Percentiles rank a stretch among this genome's conserved stretches.
Evolutionary conservation across 2,888 invertebrate species (phyloP).

Genomic region (Hartigia nigra): DNA sequence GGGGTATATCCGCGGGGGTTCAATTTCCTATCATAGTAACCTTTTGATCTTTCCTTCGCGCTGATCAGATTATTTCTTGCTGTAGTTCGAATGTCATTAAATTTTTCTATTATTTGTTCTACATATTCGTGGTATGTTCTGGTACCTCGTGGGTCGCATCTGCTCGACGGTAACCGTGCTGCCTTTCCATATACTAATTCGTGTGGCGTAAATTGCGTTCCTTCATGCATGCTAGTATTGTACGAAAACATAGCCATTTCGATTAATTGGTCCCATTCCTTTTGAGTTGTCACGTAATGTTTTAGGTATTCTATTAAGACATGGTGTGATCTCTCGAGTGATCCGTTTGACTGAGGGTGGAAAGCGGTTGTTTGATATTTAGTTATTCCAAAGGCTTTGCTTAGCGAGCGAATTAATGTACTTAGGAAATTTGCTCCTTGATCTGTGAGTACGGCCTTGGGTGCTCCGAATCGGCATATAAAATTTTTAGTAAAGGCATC

Average conservation of each 20-base stretch:
- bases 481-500: conserved; percentile 21
- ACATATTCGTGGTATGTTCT: conserved; percentile 22
- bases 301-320: conserved; percentile 22
- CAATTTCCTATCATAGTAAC: conserved; percentile 23
- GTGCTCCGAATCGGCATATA: conserved; percentile 24
- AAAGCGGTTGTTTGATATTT: conserved; percentile 23
- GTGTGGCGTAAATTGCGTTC: conserved; percentile 17
- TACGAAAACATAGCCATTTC: conserved; percentile 23
- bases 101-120: conserved; percentile 11
- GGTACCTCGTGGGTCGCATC: neutral
- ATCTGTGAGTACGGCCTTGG: conserved; percentile 27
- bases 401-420: conserved; percentile 19
- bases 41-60: conserved; percentile 27
- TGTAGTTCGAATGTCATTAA: conserved; percentile 16
- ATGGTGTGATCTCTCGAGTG: conserved; percentile 28
- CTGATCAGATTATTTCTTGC: conserved; percentile 26
- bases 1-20: conserved; percentile 21
- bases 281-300: conserved; percentile 19
- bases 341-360: conserved; percentile 28
- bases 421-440: conserved; percentile 29
- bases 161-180: conserved; percentile 20
- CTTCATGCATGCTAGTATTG: conserved; percentile 21
- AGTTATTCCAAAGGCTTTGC: conserved; percentile 23
- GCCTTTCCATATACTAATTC: conserved; percentile 24
- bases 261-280: conserved; percentile 31